A percentile compares a stretch with the other conserved stretches of the same genome.
Conservation (phyloP, 2,113 vertebrate species). For the Dipodomys stephensi region DNA sequence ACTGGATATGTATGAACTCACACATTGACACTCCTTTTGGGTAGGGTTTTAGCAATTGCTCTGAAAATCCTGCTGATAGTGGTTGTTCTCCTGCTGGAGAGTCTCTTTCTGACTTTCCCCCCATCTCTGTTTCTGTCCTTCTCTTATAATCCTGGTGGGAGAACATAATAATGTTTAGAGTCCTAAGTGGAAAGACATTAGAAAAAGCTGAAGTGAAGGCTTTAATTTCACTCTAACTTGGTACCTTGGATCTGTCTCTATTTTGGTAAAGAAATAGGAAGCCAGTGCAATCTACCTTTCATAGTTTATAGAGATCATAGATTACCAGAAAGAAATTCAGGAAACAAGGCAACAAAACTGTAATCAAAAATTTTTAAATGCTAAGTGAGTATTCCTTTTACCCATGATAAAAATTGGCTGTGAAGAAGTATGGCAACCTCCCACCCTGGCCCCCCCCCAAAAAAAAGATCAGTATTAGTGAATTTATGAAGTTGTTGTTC, state of each 20-base stretch:
- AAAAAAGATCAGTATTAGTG: not conserved
- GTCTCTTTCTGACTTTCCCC: not conserved
- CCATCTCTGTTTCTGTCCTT: not conserved
- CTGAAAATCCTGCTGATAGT: not conserved
- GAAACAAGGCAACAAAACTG: conserved; percentile 49
- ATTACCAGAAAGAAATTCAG: conserved; percentile 63
- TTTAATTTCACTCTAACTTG: not conserved
- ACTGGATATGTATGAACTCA: conserved; percentile 18
- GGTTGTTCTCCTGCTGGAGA: not conserved
- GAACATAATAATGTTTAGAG: not conserved
- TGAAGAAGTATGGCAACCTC: not conserved
- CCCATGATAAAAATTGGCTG: not conserved
- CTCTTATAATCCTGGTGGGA: not conserved
- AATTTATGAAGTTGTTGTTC: conserved; percentile 35
- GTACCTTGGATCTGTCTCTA: not conserved
- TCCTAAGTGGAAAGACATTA: not conserved
- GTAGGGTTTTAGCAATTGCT: conserved; percentile 41
- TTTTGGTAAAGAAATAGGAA: not conserved
- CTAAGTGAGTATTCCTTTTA: conserved; percentile 6
- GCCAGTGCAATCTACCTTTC: not conserved
- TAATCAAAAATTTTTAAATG: conserved; percentile 55
- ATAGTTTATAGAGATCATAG: conserved; percentile 48
- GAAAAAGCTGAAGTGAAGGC: not conserved
- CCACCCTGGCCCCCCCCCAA: not conserved
- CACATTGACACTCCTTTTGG: not conserved